These are phyloP conservation scores for Takifugu ocellatus DNA, from an alignment of 2,797 vertebrate genomes.

Conservation along the genomic window DNA sequence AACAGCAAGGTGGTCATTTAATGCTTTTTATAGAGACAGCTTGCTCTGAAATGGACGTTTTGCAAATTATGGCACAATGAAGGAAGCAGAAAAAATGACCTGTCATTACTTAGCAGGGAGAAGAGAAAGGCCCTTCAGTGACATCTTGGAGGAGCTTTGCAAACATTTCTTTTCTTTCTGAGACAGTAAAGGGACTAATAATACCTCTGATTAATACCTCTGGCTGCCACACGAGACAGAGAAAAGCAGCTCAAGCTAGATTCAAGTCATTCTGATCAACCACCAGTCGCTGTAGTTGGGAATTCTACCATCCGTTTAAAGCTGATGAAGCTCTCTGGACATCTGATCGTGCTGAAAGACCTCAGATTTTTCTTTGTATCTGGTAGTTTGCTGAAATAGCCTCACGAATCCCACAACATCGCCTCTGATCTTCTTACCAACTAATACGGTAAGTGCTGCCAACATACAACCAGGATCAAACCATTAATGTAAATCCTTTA, in stretches of 20 bases:
- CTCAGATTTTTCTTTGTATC: conserved; percentile 60
- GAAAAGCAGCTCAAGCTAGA: conserved; percentile 54
- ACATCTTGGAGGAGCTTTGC: conserved; percentile 51
- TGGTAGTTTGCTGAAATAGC: conserved; percentile 57
- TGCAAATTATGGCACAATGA: too few species aligned
- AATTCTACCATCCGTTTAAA: conserved; percentile 69
- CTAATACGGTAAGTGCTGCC: conserved; percentile 22
- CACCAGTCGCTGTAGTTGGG: conserved; percentile 63
- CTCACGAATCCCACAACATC: conserved; percentile 40
- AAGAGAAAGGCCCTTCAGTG: conserved; percentile 48
- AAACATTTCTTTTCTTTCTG: conserved; percentile 27
- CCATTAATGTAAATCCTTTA: too few species aligned
- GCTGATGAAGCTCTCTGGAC: conserved; percentile 70
- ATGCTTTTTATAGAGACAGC: too few species aligned
- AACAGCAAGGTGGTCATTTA: too few species aligned
- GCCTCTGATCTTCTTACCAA: conserved; percentile 42
- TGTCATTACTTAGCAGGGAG: too few species aligned
- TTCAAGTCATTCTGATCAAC: conserved; percentile 67
- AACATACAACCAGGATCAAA: too few species aligned
- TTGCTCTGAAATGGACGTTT: too few species aligned
- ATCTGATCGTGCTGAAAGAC: conserved; percentile 54
- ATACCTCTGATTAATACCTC: conserved; percentile 63
- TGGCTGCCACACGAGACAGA: conserved; percentile 70
- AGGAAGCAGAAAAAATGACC: too few species aligned
- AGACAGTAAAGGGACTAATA: background rate